phyloP scores from a whole-genome alignment of 2,888 invertebrate genomes.

The Aelia acuminata region DNA sequence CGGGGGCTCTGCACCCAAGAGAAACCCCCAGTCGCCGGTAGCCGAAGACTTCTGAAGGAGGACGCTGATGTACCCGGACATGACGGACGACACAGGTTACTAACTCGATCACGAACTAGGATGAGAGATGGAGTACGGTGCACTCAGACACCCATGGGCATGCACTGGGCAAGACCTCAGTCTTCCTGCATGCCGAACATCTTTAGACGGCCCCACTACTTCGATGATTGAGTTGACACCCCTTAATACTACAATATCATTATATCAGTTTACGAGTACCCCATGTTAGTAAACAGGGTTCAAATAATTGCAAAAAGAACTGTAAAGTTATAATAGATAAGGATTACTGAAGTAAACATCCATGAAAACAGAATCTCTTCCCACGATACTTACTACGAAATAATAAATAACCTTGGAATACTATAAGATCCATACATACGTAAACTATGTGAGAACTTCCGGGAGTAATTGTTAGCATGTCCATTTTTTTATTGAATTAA shows the following conservation, averaged over 20 bases:
- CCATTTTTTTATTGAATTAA: too few relatives aligned
- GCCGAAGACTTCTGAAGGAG: slow-evolving; percentile 66
- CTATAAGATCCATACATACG: too few relatives aligned
- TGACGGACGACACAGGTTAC: slow-evolving; percentile 4
- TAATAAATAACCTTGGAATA: neutral
- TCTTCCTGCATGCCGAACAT: slow-evolving; percentile 43
- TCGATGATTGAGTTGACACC: neutral
- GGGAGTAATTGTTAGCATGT: too few relatives aligned
- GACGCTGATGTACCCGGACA: slow-evolving; percentile 65
- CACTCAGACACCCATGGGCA: neutral
- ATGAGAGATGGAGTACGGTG: neutral
- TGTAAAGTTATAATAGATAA: neutral
- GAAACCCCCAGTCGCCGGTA: slow-evolving; percentile 66
- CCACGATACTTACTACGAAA: neutral
- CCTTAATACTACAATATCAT: neutral
- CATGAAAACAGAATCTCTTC: neutral
- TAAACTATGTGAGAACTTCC: too few relatives aligned
- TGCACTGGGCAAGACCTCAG: slow-evolving; percentile 15
- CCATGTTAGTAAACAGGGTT: neutral
- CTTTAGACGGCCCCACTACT: slow-evolving; percentile 48
- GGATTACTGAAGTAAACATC: neutral
- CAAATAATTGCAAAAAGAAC: neutral
- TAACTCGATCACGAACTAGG: slow-evolving; percentile 24
- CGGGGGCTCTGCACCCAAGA: slow-evolving; percentile 64
- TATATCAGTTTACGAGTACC: neutral